These are phyloP conservation scores for Cynopterus brachyotis DNA, from an alignment of 2,113 vertebrate species.

Conservation along the genomic window DNA sequence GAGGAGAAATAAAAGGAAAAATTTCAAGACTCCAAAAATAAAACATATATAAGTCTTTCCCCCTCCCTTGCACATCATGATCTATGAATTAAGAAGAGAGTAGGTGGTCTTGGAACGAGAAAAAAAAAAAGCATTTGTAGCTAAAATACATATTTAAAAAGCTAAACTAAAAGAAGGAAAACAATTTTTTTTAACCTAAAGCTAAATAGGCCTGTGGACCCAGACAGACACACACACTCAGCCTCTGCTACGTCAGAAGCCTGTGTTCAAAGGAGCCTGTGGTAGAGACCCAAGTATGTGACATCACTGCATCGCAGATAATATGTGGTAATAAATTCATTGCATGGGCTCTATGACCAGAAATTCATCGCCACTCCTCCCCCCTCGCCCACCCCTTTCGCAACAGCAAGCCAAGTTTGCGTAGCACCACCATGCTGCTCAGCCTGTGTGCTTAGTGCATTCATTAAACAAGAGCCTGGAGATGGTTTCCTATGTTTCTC, in stretches of 20 bases:
- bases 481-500: slow-evolving; percentile 67
- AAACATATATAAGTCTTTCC: not conserved
- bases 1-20: not conserved
- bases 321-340: slow-evolving; percentile 29
- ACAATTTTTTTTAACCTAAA: not conserved
- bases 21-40: not conserved
- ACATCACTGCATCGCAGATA: not conserved
- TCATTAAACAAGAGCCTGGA: slow-evolving; percentile 64
- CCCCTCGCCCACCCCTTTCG: not conserved
- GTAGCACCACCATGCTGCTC: not conserved
- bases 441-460: slow-evolving; percentile 57
- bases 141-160: not conserved
- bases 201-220: not conserved
- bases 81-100: not conserved
- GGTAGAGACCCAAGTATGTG: not conserved
- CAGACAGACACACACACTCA: not conserved
- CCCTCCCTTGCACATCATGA: not conserved
- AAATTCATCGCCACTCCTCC: not conserved
- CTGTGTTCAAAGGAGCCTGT: not conserved
- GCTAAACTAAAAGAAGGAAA: not conserved
- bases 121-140: not conserved
- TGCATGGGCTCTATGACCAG: not conserved
- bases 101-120: not conserved
- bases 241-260: not conserved
- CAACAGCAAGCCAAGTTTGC: not conserved